Conservation (phyloP, 2,888 invertebrate species). For the Hybos culiciformis region DNA sequence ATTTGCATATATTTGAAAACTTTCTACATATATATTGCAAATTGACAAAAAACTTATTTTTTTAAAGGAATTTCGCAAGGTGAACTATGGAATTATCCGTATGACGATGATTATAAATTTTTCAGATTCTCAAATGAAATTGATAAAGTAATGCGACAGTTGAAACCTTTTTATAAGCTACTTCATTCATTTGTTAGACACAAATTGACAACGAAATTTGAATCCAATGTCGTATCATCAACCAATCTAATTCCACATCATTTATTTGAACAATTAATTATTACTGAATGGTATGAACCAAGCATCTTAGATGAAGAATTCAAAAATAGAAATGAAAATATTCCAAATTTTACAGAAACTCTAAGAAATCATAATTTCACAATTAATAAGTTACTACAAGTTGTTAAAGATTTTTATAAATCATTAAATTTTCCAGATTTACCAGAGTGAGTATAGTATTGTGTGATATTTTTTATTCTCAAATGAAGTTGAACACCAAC, state of each 20-base stretch:
- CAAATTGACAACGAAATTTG: constrained; percentile 54
- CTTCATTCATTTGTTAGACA: constrained; percentile 68
- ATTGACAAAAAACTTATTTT: no score
- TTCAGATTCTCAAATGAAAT: constrained; percentile 27
- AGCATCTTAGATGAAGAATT: constrained; percentile 25
- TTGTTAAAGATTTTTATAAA: constrained; percentile 26
- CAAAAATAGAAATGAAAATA: no score
- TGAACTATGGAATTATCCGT: no score
- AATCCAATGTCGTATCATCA: constrained; percentile 46
- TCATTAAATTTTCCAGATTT: constrained; percentile 26
- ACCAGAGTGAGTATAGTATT: no score
- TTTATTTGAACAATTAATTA: constrained; percentile 43
- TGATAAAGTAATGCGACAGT: constrained; percentile 33
- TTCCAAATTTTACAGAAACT: constrained; percentile 27
- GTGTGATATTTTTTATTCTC: no score
- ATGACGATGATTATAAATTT: no score
- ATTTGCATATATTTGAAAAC: no score
- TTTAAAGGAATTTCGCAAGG: no score
- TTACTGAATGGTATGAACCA: constrained; percentile 28
- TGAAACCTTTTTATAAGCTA: constrained; percentile 57
- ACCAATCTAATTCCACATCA: constrained; percentile 65
- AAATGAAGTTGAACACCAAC: no score
- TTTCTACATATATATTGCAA: no score
- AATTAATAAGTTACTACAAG: constrained; percentile 23
- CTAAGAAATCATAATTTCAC: constrained; percentile 18